These are phyloP conservation scores for Pomatorhinus ruficollis DNA, from an alignment of 2,113 vertebrate species.

Conservation along the genomic window DNA sequence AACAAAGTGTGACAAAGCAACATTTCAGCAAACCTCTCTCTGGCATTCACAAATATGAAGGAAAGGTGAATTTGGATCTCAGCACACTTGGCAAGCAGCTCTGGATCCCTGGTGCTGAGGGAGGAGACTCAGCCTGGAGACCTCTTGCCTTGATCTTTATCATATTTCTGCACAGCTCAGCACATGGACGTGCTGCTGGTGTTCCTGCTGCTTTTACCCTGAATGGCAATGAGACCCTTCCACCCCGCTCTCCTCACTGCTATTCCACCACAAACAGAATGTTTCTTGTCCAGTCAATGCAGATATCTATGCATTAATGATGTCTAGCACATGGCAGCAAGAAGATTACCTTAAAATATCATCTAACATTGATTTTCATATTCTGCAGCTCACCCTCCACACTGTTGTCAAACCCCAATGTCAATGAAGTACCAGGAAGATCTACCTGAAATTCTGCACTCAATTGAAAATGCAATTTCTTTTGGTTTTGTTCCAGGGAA, in stretches of 20 bases:
- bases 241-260: background rate
- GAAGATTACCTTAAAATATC: background rate
- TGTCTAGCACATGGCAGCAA: background rate
- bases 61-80: background rate
- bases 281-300: background rate
- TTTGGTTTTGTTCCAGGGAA: background rate
- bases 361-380: background rate
- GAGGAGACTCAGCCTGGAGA: background rate
- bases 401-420: background rate
- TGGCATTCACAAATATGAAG: rapidly evolving
- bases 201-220: background rate
- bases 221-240: rapidly evolving
- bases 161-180: background rate
- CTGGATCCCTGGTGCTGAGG: rapidly evolving
- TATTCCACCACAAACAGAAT: background rate
- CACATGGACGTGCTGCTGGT: rapidly evolving
- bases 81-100: background rate
- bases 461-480: rapidly evolving
- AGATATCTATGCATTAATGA: rapidly evolving
- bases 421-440: background rate
- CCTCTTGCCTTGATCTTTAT: background rate
- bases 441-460: background rate
- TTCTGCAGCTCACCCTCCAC: background rate
- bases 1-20: background rate
- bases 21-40: background rate